Base-by-base conservation (phyloP, 2,797 vertebrate genomes). In the Tinamus major region DNA sequence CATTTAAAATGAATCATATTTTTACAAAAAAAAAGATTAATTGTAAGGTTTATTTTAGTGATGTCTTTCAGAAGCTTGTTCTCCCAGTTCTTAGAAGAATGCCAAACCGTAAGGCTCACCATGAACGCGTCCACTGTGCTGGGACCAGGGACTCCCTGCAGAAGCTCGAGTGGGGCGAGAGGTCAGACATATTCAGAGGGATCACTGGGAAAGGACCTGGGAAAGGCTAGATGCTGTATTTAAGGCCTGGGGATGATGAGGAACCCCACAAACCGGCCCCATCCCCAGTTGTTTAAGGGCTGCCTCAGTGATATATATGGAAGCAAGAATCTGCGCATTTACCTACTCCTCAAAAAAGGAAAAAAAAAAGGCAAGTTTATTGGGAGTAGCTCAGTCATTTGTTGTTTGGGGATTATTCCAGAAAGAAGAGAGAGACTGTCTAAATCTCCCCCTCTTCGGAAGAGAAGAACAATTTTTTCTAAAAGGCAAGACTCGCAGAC, bases 1-100 rank as follows among this genome's bases (percentile, higher is more conserved):
- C 71, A 53, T 70, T 89, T 75, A 89, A 70, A 31, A 82, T 63
- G 49, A 80, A 88, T 89, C 87, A 94, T 92, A 49, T 81, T 87
- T 64, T 65, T 63, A 79, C 70, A 76, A 70, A 67, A 82, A 82
- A 70, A 4, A 10, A 1, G 59, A 79, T 24, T 55, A 42, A 65
- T 21, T 33, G 61, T 53, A 83, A 8, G 72, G 53, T 24, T 78
- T 37, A 49, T 84, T 87, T 79, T 71, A 53, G 46, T 56, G 59
- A 56, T 46, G 31, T 77, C 51, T 88, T 80, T 92, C 74, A 85
- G 78, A 84, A 82, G 49, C 56, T 49, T 35, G 0, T 48, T 85
- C 67, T 88, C 44, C 39, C 3, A 1, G 11, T 24, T 53, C 46
- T 49, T 29, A 58, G 44, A 35, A 53, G 84, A 21, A n/a, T n/a